Base-by-base conservation (phyloP, 2,797 vertebrate species). In the Syngnathus rostellatus region DNA sequence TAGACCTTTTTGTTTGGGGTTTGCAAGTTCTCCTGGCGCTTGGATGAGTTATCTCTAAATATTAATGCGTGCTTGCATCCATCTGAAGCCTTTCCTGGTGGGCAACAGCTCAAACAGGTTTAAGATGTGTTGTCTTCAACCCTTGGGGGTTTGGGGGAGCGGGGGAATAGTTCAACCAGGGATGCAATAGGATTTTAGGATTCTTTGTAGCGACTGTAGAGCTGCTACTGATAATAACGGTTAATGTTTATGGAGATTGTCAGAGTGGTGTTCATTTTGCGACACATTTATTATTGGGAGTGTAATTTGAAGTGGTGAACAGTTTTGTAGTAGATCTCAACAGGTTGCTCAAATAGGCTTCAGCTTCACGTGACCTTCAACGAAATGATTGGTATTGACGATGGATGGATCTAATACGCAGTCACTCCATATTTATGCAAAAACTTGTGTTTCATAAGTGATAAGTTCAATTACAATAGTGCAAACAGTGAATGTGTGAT, bases 401-500 rank as follows among this genome's bases (percentile, higher is more conserved):
- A 46, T 17, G 46, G 5, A 48, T 31, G 23, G 3, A 19, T 17
- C 14, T 58, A 31, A 58, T 57, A 3, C 10, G 6, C 12, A 7
- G 54, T 37, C 19, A 50, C 19, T n/a, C 48, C 48, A 58, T 17
- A 17, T 58, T 37, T 19, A 37, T 6, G n/a, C 6, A 45, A 14
- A 6, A 43, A 21, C 2, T 7, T 62, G n/a, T 2, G 1, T 14
- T n/a, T 9, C 40, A 23, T 1, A 43, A 14, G 10, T 14, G 10
- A 23, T 40, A 3, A 21, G 39, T 61, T 41, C 59, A 11, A 61
- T 61, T 23, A 14, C 19, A 43, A 16, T 12, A 8, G n/a, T 0
- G 21, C n/a, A 62, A 62, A 62, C 40, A 45, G 41, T 62, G 60
- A 62, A 62, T 45, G n/a, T 62, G 40, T 43, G 40, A 62, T 60